A percentile compares a stretch with the other conserved stretches of the same genome.
Conservation (phyloP, 2,113 vertebrate genomes). For the Dipodomys ordii region DNA sequence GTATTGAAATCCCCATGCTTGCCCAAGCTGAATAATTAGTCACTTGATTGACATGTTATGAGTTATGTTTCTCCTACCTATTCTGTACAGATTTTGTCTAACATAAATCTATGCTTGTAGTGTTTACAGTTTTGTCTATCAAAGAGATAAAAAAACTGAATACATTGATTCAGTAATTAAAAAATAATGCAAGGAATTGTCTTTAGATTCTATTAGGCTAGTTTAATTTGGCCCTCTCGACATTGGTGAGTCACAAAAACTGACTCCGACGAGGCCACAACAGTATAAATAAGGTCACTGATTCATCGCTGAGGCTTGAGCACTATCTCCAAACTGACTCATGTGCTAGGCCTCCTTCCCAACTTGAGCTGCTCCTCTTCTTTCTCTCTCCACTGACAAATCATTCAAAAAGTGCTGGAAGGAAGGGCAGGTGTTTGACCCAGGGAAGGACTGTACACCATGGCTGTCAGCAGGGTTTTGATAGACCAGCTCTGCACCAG, state of each 20-base stretch:
- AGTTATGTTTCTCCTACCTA: not conserved
- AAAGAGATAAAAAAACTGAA: conserved; percentile 46
- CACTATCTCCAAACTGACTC: not conserved
- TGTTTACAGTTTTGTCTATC: not conserved
- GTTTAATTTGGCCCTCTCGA: conserved; percentile 1
- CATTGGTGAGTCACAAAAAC: not conserved
- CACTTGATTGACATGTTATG: not conserved
- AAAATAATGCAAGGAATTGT: too few species aligned
- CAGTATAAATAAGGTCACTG: not conserved
- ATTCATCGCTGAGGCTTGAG: not conserved
- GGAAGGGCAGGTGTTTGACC: not conserved
- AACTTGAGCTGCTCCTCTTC: not conserved
- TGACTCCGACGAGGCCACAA: not conserved
- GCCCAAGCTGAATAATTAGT: not conserved
- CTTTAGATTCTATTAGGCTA: not conserved
- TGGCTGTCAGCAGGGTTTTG: not conserved
- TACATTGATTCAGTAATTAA: not conserved
- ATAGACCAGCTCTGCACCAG: fast-evolving
- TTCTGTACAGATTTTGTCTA: not conserved
- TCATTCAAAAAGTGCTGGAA: not conserved
- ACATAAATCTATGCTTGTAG: not conserved
- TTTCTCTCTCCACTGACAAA: not conserved
- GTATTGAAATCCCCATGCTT: fast-evolving
- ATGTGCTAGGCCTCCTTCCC: not conserved
- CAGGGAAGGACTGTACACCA: fast-evolving